These are phyloP conservation scores for Semnopithecus entellus DNA, from an alignment of 2,113 vertebrate genomes.

Conservation along the genomic window DNA sequence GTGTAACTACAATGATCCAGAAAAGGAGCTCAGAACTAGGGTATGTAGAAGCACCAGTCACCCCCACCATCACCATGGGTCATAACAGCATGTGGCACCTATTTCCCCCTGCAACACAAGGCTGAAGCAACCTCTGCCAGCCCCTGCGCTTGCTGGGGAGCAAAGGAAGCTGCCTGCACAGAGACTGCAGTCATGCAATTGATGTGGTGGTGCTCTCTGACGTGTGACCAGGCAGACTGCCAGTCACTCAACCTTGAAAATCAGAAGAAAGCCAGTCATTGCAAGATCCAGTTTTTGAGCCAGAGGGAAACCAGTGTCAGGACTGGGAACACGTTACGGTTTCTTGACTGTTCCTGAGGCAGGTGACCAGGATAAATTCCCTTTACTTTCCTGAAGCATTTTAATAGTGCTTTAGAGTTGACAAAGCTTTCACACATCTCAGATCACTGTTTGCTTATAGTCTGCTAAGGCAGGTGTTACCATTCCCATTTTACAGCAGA, in stretches of 20 bases:
- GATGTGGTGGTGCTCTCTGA: rapidly evolving
- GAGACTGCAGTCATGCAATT: background rate
- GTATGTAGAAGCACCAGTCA: background rate
- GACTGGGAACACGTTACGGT: background rate
- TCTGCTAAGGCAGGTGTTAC: background rate
- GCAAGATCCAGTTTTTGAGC: background rate
- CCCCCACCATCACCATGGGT: background rate
- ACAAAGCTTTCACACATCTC: background rate
- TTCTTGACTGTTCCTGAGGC: background rate
- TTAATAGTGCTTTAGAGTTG: background rate
- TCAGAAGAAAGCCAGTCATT: background rate
- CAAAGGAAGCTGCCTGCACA: background rate
- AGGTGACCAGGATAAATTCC: background rate
- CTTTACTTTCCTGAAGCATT: background rate
- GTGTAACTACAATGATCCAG: background rate
- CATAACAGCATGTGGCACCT: background rate
- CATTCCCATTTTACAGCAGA: background rate
- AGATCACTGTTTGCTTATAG: background rate
- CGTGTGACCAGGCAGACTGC: background rate
- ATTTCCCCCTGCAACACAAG: background rate
- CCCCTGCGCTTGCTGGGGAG: background rate
- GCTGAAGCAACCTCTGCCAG: background rate
- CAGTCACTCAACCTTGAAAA: background rate
- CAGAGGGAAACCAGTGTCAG: background rate
- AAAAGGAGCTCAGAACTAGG: background rate